Base-by-base conservation (phyloP, 2,113 vertebrate species). In the Gymnocephalus cernua region DNA sequence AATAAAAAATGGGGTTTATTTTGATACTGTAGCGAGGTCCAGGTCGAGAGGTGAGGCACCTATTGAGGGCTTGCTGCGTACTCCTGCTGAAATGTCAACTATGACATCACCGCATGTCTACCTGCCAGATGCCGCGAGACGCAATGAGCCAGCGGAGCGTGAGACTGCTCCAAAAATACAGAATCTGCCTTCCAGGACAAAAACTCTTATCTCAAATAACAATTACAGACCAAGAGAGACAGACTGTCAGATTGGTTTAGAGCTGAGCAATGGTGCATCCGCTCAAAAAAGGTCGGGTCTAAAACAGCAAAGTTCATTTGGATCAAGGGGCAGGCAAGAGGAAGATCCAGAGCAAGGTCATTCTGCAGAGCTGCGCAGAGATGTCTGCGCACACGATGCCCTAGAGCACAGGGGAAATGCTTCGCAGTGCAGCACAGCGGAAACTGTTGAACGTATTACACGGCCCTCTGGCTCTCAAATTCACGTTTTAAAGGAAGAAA, bases 201-300 rank as follows among this genome's bases (percentile, higher is more conserved):
- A 85, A 91, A 76, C 70, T 81, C 70, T 88, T 77, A 67, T 86
- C 79, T 93, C 89, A 80, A 87, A 86, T 81, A 86, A 85, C 86
- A 91, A 90, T 91, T 85, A 86, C 83, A 90, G 84, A 94, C 78
- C 61, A 72, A 89, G 74, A 90, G 83, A 91, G 89, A 93, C 92
- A 93, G 91, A 83, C 77, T 38, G 79, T 93, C 91, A 91, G 84
- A 87, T 89, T 51, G 2, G 79, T 47, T 94, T 92, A 90, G 72
- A 63, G 57, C 80, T 65, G 63, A 83, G 50, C 73, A 57, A 63
- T 4, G 63, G 76, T 29, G 66, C 63, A 23, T 38, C 73, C 41
- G 74, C 38, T 56, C 18, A 74, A 89, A 79, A 29, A 54, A 57
- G 65, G 63, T 47, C 50, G 48, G 44, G 45, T 74, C 56, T 50